Percentiles rank a stretch among this genome's conserved stretches.
Evolutionary conservation across 1,140 invertebrate species (phyloP).

Genomic region (Drosophila nebulosa): DNA sequence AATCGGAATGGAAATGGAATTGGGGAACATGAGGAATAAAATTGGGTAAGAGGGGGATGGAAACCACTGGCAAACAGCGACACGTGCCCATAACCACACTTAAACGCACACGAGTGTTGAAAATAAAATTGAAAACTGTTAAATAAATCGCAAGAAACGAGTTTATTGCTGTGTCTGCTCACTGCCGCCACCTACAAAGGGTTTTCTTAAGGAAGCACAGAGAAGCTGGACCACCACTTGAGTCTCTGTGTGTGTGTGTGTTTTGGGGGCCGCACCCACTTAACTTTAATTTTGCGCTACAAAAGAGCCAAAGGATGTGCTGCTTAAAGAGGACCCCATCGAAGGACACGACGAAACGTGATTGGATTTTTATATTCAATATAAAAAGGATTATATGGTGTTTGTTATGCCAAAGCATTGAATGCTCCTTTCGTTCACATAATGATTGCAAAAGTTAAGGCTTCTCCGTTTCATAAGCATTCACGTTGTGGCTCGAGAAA

Average conservation of each 20-base stretch:
- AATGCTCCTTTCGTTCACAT: constrained; percentile 46
- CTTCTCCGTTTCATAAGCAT: constrained; percentile 21
- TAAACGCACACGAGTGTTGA: constrained; percentile 53
- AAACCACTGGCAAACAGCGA: constrained; percentile 54
- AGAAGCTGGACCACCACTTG: constrained; percentile 40
- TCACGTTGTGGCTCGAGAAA: constrained; percentile 29
- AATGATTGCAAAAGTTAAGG: constrained; percentile 76
- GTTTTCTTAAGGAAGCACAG: no score
- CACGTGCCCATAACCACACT: constrained; percentile 57
- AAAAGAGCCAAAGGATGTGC: constrained; percentile 21
- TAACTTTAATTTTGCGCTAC: constrained; percentile 64
- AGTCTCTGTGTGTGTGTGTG: constrained; percentile 20
- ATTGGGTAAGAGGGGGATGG: neutral
- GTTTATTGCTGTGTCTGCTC: constrained; percentile 54
- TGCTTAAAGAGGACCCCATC: no score
- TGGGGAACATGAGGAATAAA: neutral
- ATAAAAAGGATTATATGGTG: constrained; percentile 76
- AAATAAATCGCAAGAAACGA: constrained; percentile 74
- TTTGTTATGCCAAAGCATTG: constrained; percentile 46
- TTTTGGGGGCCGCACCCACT: constrained; percentile 32
- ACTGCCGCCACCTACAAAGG: constrained; percentile 4
- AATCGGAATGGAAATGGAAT: constrained; percentile 20
- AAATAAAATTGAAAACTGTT: constrained; percentile 78
- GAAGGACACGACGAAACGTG: constrained; percentile 34
- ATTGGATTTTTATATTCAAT: constrained; percentile 79